phyloP scores from a whole-genome alignment of 2,888 invertebrate species.

The Pseudococcus viburni region DNA sequence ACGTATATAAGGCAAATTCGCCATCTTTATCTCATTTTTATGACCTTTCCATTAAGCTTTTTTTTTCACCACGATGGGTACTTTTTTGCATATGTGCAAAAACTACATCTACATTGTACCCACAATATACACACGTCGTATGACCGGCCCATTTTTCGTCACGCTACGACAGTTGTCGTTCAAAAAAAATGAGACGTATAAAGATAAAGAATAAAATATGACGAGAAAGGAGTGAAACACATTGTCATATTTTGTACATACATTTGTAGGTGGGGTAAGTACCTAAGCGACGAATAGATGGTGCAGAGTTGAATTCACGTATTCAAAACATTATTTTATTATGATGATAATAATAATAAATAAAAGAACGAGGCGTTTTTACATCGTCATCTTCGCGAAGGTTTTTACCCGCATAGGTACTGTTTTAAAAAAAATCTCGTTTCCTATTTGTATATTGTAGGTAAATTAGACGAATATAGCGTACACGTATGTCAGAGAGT shows the following conservation, averaged over 20 bases:
- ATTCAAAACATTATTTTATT: not conserved
- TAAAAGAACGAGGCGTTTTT: conserved; percentile 11
- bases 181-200: not conserved
- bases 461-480: not conserved
- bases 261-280: no score
- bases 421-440: conserved; percentile 32
- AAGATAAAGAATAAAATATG: conserved; percentile 19
- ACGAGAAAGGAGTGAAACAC: not conserved
- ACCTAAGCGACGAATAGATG: not conserved
- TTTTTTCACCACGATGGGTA: not conserved
- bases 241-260: not conserved
- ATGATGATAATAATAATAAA: conserved; percentile 1
- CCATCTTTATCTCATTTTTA: not conserved
- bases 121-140: not conserved
- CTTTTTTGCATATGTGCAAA: not conserved
- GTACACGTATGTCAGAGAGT: not conserved
- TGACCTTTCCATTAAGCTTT: not conserved
- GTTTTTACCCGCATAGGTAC: conserved; percentile 11
- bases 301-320: conserved; percentile 2
- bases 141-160: conserved; percentile 15
- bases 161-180: not conserved
- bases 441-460: not conserved
- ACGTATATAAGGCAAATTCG: not conserved
- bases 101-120: not conserved
- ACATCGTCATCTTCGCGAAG: conserved; percentile 36